These are phyloP conservation scores for Gymnosoma rotundatum DNA, from an alignment of 2,888 invertebrate species.

Conservation along the genomic window DNA sequence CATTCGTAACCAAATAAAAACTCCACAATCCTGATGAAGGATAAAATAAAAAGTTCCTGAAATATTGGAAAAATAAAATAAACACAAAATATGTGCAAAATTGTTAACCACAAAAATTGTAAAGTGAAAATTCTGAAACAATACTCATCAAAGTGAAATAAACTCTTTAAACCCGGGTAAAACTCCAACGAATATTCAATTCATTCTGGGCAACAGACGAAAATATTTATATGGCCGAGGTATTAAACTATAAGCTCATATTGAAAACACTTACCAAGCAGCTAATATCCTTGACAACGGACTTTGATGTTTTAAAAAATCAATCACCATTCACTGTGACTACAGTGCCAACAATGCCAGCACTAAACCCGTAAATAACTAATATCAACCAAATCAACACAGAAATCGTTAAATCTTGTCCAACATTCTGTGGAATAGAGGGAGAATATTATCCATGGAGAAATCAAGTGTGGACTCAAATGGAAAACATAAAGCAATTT, in stretches of 20 bases:
- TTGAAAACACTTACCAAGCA: too few relatives aligned
- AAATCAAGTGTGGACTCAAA: background rate
- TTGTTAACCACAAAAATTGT: background rate
- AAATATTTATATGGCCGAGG: background rate
- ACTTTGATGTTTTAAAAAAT: background rate
- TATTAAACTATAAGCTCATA: slow-evolving; percentile 3
- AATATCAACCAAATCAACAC: background rate
- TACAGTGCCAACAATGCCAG: too few relatives aligned
- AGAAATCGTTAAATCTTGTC: background rate
- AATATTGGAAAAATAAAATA: too few relatives aligned
- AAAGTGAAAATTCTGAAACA: background rate
- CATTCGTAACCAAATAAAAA: slow-evolving; percentile 4
- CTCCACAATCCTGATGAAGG: background rate
- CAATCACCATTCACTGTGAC: too few relatives aligned
- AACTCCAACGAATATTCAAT: background rate
- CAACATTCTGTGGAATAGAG: background rate
- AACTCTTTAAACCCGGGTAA: too few relatives aligned
- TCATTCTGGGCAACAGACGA: background rate
- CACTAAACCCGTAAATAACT: too few relatives aligned
- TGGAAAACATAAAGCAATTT: background rate
- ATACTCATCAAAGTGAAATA: too few relatives aligned
- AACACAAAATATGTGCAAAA: too few relatives aligned
- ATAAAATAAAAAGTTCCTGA: background rate
- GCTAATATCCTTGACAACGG: too few relatives aligned
- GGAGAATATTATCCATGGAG: background rate